phyloP scores from a whole-genome alignment of 2,113 vertebrate species.

The Alectura lathami region DNA sequence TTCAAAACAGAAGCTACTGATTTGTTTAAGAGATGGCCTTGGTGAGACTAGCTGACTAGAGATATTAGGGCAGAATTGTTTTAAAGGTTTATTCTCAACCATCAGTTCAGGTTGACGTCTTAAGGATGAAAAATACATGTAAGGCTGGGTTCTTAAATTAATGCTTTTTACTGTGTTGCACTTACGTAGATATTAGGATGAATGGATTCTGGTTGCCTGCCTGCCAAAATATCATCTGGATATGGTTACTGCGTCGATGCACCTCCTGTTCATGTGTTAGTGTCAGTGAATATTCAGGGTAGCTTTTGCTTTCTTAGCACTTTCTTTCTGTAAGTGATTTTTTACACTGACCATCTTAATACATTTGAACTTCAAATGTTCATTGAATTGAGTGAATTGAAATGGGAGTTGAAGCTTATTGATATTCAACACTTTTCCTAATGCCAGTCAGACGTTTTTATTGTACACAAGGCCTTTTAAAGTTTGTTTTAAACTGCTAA shows the following conservation, averaged over 20 bases:
- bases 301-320: not conserved
- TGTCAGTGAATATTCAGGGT: not conserved
- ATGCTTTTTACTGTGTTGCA: not conserved
- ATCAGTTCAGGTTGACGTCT: not conserved
- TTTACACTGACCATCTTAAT: conserved; percentile 6
- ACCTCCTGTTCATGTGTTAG: not conserved
- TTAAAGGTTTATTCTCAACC: not conserved
- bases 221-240: not conserved
- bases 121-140: not conserved
- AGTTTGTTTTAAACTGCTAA: conserved; percentile 52
- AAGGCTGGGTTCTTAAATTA: not conserved
- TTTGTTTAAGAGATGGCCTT: not conserved
- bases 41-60: not conserved
- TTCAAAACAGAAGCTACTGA: not conserved
- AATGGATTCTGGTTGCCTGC: not conserved
- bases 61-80: not conserved
- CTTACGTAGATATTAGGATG: not conserved
- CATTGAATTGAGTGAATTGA: not conserved
- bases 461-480: conserved; percentile 53
- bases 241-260: not conserved
- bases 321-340: not conserved
- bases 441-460: not conserved
- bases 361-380: conserved; percentile 27
- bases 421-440: conserved; percentile 43
- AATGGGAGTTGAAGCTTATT: conserved; percentile 5